These are phyloP conservation scores for Drusus annulatus DNA, from an alignment of 1,140 invertebrate species.

Conservation along the genomic window DNA sequence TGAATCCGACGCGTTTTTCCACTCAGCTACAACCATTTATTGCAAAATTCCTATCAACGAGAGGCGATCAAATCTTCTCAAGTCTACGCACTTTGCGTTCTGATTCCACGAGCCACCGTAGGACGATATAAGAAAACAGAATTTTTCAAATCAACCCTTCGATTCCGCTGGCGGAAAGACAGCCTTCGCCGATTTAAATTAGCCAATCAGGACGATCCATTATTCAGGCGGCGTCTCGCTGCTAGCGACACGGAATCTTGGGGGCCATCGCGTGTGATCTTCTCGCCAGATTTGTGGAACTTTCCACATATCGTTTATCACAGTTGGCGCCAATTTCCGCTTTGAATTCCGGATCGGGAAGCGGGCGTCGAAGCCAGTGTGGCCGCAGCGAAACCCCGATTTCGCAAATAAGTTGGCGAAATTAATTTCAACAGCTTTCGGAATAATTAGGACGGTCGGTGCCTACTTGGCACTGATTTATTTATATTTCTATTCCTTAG, in stretches of 20 bases:
- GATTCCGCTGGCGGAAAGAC: not conserved
- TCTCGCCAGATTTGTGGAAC: constrained; percentile 24
- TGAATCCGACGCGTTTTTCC: no score
- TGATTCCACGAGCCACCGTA: no score
- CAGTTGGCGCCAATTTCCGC: constrained; percentile 9
- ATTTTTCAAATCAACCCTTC: no score
- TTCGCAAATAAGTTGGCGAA: not conserved
- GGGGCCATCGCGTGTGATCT: constrained; percentile 38
- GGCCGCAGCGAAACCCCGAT: not conserved
- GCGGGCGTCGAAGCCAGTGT: not conserved
- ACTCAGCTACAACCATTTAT: no score
- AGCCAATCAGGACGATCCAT: constrained; percentile 35
- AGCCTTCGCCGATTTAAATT: constrained; percentile 13
- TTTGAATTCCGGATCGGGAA: constrained; percentile 3
- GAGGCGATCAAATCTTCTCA: no score
- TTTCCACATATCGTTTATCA: constrained; percentile 42
- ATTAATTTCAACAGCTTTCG: no score
- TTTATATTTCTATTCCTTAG: no score
- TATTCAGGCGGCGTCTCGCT: constrained; percentile 19
- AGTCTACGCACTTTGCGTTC: no score
- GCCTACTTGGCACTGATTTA: no score
- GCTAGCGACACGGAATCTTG: not conserved
- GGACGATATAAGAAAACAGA: no score
- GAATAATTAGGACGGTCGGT: no score
- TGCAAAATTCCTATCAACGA: no score